These are phyloP conservation scores for Scaptomyza graminum DNA, from an alignment of 1,140 invertebrate species.

Conservation along the genomic window DNA sequence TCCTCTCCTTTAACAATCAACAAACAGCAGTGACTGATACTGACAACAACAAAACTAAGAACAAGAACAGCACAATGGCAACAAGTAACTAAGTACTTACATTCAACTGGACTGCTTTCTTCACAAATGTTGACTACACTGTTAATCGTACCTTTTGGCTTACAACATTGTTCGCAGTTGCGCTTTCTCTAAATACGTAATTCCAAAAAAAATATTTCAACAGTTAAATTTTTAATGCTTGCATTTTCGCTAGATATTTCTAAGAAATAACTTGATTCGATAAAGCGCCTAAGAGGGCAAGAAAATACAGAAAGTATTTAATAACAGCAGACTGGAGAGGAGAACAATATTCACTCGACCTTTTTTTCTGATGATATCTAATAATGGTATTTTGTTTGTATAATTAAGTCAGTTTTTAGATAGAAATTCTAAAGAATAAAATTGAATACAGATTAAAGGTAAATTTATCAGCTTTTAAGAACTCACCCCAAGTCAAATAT, in stretches of 20 bases:
- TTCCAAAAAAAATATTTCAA: neutral
- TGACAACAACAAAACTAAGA: slow-evolving; percentile 31
- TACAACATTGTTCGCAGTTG: neutral
- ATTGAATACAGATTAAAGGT: too few relatives aligned
- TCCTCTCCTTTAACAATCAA: slow-evolving; percentile 35
- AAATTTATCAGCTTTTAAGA: too few relatives aligned
- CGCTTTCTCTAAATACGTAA: neutral
- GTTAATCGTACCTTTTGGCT: neutral
- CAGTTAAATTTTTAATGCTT: neutral
- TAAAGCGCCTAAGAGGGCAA: too few relatives aligned
- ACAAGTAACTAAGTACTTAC: neutral
- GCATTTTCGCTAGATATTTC: neutral
- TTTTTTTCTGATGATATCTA: too few relatives aligned
- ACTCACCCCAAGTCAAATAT: too few relatives aligned
- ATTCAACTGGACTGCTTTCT: neutral
- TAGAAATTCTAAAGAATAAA: too few relatives aligned
- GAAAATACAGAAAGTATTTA: too few relatives aligned
- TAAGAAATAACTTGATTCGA: neutral
- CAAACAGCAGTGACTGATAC: slow-evolving; percentile 36
- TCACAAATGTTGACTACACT: neutral
- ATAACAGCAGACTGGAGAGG: too few relatives aligned
- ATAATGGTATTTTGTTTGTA: too few relatives aligned
- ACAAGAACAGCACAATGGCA: slow-evolving; percentile 9
- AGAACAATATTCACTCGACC: too few relatives aligned
- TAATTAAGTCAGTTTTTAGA: too few relatives aligned